These are phyloP conservation scores for Drosophila aldrichi DNA, from an alignment of 2,888 invertebrate species.

Conservation along the genomic window DNA sequence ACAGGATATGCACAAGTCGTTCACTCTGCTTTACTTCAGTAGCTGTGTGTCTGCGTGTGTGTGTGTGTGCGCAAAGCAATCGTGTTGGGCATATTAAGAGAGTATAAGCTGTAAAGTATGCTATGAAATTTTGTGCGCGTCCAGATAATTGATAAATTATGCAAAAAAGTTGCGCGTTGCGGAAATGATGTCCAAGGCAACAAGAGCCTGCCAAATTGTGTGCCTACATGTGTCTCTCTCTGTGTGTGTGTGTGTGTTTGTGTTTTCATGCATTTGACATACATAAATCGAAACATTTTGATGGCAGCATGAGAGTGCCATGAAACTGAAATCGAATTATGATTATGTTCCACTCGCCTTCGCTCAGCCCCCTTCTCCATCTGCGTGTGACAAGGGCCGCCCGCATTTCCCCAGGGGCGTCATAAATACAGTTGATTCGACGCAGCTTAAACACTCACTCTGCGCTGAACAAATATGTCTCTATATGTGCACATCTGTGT, in stretches of 20 bases:
- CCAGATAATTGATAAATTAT: conserved; percentile 59
- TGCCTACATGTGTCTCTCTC: no score
- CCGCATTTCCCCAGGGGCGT: conserved; percentile 24
- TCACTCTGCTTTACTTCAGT: neutral
- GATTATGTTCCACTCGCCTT: conserved; percentile 25
- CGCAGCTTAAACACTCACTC: conserved; percentile 11
- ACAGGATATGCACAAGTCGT: neutral
- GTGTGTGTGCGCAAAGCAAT: conserved; percentile 1
- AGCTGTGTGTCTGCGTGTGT: neutral
- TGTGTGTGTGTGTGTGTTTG: neutral
- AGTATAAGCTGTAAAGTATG: conserved; percentile 50
- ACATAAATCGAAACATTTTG: conserved; percentile 37
- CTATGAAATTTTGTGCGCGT: conserved; percentile 49
- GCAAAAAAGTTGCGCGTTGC: conserved; percentile 33
- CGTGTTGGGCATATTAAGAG: conserved; percentile 47
- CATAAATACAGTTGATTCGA: conserved; percentile 44
- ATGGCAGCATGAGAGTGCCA: conserved; percentile 26
- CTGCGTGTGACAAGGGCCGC: conserved; percentile 3
- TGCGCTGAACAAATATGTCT: conserved; percentile 7
- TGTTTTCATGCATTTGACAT: neutral
- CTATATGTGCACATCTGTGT: neutral
- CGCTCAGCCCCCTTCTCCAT: neutral
- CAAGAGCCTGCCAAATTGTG: conserved; percentile 5
- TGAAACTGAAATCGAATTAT: conserved; percentile 50
- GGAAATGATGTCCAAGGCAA: conserved; percentile 14